These are phyloP conservation scores for Sipha flava DNA, from an alignment of 1,140 invertebrate genomes.

Conservation along the genomic window DNA sequence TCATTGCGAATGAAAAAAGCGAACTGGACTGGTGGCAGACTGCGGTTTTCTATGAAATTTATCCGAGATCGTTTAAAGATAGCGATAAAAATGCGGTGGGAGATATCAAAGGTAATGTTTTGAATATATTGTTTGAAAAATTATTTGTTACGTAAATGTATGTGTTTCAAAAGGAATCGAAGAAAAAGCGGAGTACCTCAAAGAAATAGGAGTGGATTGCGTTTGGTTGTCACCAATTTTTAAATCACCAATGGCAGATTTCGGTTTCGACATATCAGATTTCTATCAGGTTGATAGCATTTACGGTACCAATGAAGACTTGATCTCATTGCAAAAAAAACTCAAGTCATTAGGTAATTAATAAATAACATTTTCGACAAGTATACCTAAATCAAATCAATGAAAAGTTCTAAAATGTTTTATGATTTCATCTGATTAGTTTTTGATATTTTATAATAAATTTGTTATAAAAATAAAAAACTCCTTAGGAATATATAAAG, in stretches of 20 bases:
- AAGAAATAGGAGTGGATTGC: conserved; percentile 51
- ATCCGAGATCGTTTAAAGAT: conserved; percentile 41
- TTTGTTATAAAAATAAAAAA: no score
- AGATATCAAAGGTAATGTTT: conserved; percentile 43
- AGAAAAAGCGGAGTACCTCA: conserved; percentile 55
- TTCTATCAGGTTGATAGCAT: conserved; percentile 48
- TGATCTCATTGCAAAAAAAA: conserved; percentile 17
- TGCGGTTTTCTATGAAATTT: conserved; percentile 49
- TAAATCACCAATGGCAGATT: conserved; percentile 53
- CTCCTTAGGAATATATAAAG: no score
- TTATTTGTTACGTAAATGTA: conserved; percentile 31
- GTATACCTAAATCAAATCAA: neutral
- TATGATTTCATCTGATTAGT: no score
- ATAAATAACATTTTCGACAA: conserved; percentile 32
- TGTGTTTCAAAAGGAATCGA: conserved; percentile 42
- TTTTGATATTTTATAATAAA: no score
- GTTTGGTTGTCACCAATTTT: conserved; percentile 29
- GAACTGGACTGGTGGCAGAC: conserved; percentile 38
- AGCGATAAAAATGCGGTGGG: conserved; percentile 48
- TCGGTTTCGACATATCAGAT: conserved; percentile 66
- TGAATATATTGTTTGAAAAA: neutral
- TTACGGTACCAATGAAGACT: conserved; percentile 26
- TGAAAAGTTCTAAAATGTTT: no score
- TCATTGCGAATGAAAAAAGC: neutral
- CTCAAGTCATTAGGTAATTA: conserved; percentile 13